These are phyloP conservation scores for Epizoanthus illoricatus DNA, from an alignment of 92 coral and sea anemone species.

Conservation along the genomic window DNA sequence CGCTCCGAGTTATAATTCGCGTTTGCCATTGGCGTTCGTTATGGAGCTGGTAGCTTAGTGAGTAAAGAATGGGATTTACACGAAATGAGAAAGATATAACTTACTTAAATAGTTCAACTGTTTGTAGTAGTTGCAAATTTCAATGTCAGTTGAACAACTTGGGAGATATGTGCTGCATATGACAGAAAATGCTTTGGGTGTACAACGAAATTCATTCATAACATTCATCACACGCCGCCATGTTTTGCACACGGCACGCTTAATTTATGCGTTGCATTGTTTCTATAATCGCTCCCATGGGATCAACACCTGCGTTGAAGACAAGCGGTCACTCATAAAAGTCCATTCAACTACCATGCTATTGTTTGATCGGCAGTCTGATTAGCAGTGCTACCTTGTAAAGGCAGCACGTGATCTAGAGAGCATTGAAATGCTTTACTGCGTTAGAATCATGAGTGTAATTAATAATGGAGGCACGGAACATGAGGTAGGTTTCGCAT, in stretches of 20 bases:
- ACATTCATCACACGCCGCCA: conserved; percentile 31
- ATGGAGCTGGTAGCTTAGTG: neutral
- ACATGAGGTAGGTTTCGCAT: neutral
- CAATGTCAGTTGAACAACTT: neutral
- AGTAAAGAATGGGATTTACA: neutral
- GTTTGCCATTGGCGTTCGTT: conserved; percentile 18
- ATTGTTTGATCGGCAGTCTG: conserved; percentile 7
- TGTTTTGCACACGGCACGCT: conserved; percentile 46
- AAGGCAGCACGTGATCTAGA: conserved; percentile 30
- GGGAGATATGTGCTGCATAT: neutral
- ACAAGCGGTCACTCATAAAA: conserved; percentile 31
- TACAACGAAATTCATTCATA: neutral
- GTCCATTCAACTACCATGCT: conserved; percentile 29
- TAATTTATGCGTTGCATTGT: conserved; percentile 35
- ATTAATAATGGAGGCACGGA: conserved; percentile 23
- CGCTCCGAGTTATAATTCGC: neutral
- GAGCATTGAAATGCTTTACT: conserved; percentile 16
- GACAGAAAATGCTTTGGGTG: conserved; percentile 7
- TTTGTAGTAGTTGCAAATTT: neutral
- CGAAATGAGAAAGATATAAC: neutral
- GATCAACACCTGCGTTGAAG: conserved; percentile 39
- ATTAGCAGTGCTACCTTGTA: neutral
- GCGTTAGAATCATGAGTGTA: neutral
- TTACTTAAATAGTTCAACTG: neutral
- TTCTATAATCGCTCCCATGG: conserved; percentile 28